Evolutionary conservation across 2,888 invertebrate species (phyloP).

Genomic region (Acrobasis consociella): DNA sequence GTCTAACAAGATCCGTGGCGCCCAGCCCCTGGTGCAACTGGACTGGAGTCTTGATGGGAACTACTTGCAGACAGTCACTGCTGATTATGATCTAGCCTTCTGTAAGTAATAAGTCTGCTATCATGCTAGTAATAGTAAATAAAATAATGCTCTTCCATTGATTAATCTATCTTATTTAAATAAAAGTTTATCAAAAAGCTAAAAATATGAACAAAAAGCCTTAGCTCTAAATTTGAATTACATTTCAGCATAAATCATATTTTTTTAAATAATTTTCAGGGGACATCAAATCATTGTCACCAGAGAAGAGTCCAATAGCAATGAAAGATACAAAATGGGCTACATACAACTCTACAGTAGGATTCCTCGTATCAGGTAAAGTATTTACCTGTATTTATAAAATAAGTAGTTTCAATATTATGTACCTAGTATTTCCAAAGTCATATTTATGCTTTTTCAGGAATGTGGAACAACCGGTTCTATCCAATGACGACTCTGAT

Average conservation of each 20-base stretch:
- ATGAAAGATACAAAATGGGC: slow-evolving; percentile 97
- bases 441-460: slow-evolving; percentile 59
- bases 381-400: too few relatives aligned
- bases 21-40: slow-evolving; percentile 91
- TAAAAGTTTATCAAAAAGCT: too few relatives aligned
- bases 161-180: too few relatives aligned
- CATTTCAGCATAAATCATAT: too few relatives aligned
- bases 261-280: slow-evolving; percentile 76
- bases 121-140: too few relatives aligned
- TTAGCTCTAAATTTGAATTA: too few relatives aligned
- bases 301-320: slow-evolving; percentile 93
- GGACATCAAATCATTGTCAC: slow-evolving; percentile 94
- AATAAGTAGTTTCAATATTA: too few relatives aligned
- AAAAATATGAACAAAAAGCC: too few relatives aligned
- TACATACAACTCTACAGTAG: slow-evolving; percentile 93
- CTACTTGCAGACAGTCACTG: slow-evolving; percentile 93
- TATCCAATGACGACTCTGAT: slow-evolving; percentile 93
- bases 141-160: too few relatives aligned
- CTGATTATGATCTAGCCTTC: slow-evolving; percentile 94
- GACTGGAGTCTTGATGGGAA: slow-evolving; percentile 96
- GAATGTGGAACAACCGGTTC: slow-evolving; percentile 95
- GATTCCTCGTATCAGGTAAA: slow-evolving; percentile 92
- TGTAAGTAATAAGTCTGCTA: slow-evolving; percentile 83
- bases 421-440: not conserved
- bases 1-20: slow-evolving; percentile 93